Evolutionary conservation across 2,888 invertebrate genomes (phyloP).

Genomic region (Urechis unicinctus): DNA sequence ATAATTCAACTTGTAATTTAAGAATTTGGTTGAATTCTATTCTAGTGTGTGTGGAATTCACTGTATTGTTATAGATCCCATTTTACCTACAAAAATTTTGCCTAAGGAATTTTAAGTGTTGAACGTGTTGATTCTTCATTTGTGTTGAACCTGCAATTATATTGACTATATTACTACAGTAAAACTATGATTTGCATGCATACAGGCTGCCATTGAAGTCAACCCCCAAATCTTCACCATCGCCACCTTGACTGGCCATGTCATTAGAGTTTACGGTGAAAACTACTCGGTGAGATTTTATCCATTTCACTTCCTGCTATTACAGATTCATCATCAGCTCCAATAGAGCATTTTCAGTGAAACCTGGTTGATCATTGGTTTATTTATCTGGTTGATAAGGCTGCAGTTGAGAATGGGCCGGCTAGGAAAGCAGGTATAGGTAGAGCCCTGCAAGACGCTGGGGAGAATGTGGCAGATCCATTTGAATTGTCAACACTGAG

Average conservation of each 20-base stretch:
- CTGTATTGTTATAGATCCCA: too few species aligned
- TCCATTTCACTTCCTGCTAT: not conserved
- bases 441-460: constrained; percentile 62
- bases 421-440: constrained; percentile 59
- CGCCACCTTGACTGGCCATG: constrained; percentile 86
- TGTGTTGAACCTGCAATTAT: too few species aligned
- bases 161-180: too few species aligned
- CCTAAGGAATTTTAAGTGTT: too few species aligned
- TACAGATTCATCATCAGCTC: too few species aligned
- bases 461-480: constrained; percentile 69
- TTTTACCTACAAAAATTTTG: too few species aligned
- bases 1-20: too few species aligned
- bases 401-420: constrained; percentile 70
- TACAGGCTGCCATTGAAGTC: constrained; percentile 61
- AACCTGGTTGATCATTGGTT: too few species aligned
- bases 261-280: constrained; percentile 56
- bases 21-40: too few species aligned
- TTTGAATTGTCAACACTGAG: constrained; percentile 63
- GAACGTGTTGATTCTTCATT: too few species aligned
- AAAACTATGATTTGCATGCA: not conserved
- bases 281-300: constrained; percentile 58
- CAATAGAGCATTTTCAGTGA: too few species aligned
- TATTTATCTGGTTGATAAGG: constrained; percentile 45
- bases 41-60: too few species aligned
- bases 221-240: constrained; percentile 83